Evolutionary conservation across 2,888 invertebrate genomes (phyloP), one percentile per base, ranked within the genome.

Genomic region (Acrocera orbiculus): DNA sequence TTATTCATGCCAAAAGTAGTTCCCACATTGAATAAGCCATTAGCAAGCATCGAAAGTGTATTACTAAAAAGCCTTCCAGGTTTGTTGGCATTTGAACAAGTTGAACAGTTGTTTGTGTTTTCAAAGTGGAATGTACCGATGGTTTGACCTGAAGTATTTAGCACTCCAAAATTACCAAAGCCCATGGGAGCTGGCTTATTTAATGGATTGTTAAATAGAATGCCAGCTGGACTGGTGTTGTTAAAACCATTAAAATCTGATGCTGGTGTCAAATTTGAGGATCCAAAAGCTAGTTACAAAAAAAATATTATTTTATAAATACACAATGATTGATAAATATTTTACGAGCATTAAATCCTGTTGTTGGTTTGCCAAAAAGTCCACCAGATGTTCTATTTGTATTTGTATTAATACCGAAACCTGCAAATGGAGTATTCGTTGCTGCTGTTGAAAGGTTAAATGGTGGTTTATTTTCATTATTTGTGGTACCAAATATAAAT

Each of bases 111-210:
- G 11, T 42, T 31, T 2, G 46, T 46, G 15, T 44, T 32, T n/a
- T 34, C 37, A 24, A 40, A 38, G 30, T 30, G 34, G 9, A 39
- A 16, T 32, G 40, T 44, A 34, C 38, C 44, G 9, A 47, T 50
- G 17, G 51, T 7, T 3, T 52, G 50, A 30, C 51, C 44, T 5
- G 51, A 40, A 10, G 56, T 44, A 1, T 51, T 44, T 20, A 65
- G 56, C 10, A 59, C 56, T 2, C 62, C 62, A 46, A 74, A 72
- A 2, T 51, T 51, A 9, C 73, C 70, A 50, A 76, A 75, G 0
- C 63, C 56, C 0, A 70, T 63, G 5, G 64, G 63, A 3, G 59
- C 55, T 27, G 57, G 64, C 43, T 63, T 58, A 39, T 58, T 54
- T 25, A 63, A 37, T 31, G 49, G 44, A 9, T 52, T 49, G 37